phyloP scores from a whole-genome alignment of 1,140 invertebrate genomes.

The Plutomurus gul region DNA sequence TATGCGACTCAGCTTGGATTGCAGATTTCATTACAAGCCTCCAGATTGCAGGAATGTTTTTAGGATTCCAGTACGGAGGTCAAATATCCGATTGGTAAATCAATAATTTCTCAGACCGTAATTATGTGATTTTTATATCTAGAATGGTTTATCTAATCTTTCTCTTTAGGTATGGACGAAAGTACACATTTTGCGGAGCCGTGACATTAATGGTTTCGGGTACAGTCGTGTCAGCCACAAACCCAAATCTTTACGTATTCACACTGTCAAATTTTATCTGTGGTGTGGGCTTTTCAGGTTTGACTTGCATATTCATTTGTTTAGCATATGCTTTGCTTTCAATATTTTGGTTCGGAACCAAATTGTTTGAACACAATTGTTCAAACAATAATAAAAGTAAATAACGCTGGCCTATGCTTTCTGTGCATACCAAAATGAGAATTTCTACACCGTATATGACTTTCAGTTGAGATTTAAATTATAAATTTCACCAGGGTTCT shows the following conservation, averaged over 20 bases:
- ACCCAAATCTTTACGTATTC: constrained; percentile 41
- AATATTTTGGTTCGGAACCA: no score
- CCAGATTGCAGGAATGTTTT: constrained; percentile 40
- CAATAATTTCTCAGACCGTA: no score
- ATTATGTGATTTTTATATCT: no score
- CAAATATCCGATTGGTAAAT: constrained; percentile 43
- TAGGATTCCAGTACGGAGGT: constrained; percentile 31
- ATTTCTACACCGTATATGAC: not conserved
- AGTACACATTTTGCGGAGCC: constrained; percentile 33
- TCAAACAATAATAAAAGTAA: constrained; percentile 15
- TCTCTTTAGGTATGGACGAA: constrained; percentile 41
- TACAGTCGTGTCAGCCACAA: constrained; percentile 12
- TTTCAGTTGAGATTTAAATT: not conserved
- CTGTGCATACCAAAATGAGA: no score
- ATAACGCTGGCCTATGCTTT: constrained; percentile 6
- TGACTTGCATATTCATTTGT: not conserved
- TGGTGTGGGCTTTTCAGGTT: constrained; percentile 44
- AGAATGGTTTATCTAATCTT: not conserved
- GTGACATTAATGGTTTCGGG: constrained; percentile 37
- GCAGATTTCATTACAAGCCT: constrained; percentile 41
- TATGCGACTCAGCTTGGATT: constrained; percentile 39
- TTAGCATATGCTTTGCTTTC: not conserved
- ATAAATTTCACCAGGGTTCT: constrained; percentile 28
- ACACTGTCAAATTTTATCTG: constrained; percentile 38
- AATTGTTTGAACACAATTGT: not conserved